Base-by-base conservation (phyloP, 2,797 vertebrate species). In the Hoplostethus atlanticus region DNA sequence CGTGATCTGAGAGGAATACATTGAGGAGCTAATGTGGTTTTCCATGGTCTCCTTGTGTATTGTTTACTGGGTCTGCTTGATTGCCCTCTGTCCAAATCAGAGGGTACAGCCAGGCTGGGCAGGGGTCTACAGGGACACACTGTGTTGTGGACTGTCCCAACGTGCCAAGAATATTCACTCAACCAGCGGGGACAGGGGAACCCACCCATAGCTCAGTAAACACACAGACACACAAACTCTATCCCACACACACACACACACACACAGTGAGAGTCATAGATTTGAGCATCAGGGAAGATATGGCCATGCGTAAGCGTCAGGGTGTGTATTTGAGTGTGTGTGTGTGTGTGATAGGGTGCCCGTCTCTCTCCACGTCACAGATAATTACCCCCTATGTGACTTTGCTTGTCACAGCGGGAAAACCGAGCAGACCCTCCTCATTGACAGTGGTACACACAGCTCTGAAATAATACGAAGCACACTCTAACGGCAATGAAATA, bases 51-150 rank as follows among this genome's bases (percentile, higher is more conserved):
- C 75, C 55, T 81, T 84, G 84, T 87, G 84, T 87, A 85, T 90
- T 92, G 91, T 92, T 92, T 92, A 91, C 87, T 73, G 88, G 91
- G 91, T 88, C 84, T 89, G 91, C 87, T 91, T 91, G 90, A 93
- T 93, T 93, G 91, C 89, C 86, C 87, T 91, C 90, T 89, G 90
- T 93, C 89, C 89, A 90, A 90, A 90, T 91, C 88, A 91, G 84
- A 91, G 84, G 89, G 89, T 88, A 89, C 90, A 88, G 88, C 81
- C 87, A 90, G 87, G 75, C 87, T 83, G 79, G 84, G 85, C 82
- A 85, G 81, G 70, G 87, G 87, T 90, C 90, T 87, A 50, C 82
- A 83, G 91, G 90, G 91, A 93, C 72, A 36, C 54, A 66, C 84
- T 88, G 80, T 86, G 87, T 90, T 91, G 88, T 82, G 79, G 85